These are phyloP conservation scores for Chionoecetes opilio DNA, from an alignment of 1,140 invertebrate genomes.

Conservation along the genomic window DNA sequence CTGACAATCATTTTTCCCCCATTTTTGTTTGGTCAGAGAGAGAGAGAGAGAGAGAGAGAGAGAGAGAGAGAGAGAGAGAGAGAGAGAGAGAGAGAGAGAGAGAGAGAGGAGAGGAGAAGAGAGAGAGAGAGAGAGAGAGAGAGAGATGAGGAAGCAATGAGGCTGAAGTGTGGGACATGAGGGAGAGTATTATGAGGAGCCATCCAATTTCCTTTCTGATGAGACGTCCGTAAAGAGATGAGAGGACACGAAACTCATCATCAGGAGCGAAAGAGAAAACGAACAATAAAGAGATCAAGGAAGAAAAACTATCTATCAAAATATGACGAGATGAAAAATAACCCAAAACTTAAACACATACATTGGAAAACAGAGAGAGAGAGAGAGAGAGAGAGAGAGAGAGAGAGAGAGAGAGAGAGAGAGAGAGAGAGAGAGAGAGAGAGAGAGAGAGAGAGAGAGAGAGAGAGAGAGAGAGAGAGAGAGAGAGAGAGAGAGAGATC, in stretches of 20 bases:
- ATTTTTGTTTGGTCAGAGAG: too few species aligned
- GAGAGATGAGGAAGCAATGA: conserved; percentile 4
- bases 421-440: too few species aligned
- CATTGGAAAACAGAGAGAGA: neutral
- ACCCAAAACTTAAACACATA: neutral
- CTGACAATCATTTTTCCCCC: too few species aligned
- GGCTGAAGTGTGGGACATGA: conserved; percentile 24
- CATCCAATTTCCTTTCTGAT: neutral
- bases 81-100: neutral
- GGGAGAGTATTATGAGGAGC: neutral
- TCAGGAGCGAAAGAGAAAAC: neutral
- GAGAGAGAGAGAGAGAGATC: neutral
- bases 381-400: neutral
- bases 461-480: conserved; percentile 11
- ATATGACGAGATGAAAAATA: neutral
- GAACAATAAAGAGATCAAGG: neutral
- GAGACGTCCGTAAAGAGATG: neutral
- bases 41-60: too few species aligned
- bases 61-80: neutral
- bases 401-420: too few species aligned
- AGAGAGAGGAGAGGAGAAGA: neutral
- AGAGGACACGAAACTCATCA: neutral
- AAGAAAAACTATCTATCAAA: neutral
- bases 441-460: neutral
- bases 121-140: neutral